A percentile compares a stretch with the other conserved stretches of the same genome.
Conservation (phyloP, 2,888 invertebrate species). For the Brachyopa scutellaris region DNA sequence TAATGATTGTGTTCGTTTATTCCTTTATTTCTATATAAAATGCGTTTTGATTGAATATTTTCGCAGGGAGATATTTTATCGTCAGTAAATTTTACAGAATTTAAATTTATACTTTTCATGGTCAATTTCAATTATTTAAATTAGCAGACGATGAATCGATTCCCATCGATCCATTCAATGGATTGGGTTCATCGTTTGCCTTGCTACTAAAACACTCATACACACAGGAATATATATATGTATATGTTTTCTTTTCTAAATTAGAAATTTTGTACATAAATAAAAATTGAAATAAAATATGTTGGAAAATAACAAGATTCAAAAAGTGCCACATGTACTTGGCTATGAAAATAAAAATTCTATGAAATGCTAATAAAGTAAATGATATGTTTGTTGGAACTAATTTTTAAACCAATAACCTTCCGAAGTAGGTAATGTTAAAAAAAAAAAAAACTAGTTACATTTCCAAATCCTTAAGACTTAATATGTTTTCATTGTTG, state of each 20-base stretch:
- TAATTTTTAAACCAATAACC: constrained; percentile 20
- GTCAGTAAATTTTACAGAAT: constrained; percentile 4
- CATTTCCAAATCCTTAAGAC: constrained; percentile 52
- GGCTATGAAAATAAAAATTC: constrained; percentile 40
- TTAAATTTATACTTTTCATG: not conserved
- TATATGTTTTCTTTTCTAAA: constrained; percentile 65
- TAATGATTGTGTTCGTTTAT: constrained; percentile 75
- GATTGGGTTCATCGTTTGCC: constrained; percentile 26
- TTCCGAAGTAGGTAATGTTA: constrained; percentile 25
- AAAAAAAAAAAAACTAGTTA: constrained; percentile 5
- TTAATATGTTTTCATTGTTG: constrained; percentile 39
- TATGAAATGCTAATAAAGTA: constrained; percentile 17
- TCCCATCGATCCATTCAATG: not conserved
- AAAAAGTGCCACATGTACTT: constrained; percentile 46
- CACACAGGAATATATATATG: constrained; percentile 15
- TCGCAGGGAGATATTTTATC: constrained; percentile 16
- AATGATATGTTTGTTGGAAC: constrained; percentile 31
- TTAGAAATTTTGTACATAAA: constrained; percentile 69
- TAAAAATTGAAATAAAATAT: constrained; percentile 18
- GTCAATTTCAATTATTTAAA: constrained; percentile 23
- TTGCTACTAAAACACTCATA: not conserved
- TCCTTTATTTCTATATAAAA: constrained; percentile 48
- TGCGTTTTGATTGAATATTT: too few species aligned
- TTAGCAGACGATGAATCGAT: not conserved
- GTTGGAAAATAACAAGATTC: too few species aligned